Percentiles rank a stretch among this genome's conserved stretches.
Conservation (phyloP, 2,113 vertebrate species). For the Elephas maximus region DNA sequence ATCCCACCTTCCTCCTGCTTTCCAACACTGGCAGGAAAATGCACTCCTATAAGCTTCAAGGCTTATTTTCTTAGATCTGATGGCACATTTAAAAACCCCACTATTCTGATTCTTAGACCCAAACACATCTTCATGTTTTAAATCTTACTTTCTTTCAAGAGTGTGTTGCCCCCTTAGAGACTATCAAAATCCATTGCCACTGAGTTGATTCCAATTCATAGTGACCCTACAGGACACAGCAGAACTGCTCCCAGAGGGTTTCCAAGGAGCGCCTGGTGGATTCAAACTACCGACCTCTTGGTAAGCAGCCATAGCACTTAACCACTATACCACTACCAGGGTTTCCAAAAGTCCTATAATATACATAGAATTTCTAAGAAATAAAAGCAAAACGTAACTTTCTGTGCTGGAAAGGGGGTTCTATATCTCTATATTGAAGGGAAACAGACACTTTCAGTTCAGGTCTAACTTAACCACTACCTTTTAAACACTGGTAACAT, state of each 20-base stretch:
- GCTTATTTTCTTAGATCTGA: not conserved
- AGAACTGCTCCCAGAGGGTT: no score
- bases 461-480: not conserved
- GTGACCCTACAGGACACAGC: no score
- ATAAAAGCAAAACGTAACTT: no score
- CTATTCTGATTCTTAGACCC: not conserved
- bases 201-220: no score
- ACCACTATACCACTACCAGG: no score
- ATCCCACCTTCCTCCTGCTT: not conserved
- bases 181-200: no score
- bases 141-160: not conserved
- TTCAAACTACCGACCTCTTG: no score
- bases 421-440: no score
- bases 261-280: no score
- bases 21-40: not conserved
- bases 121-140: not conserved
- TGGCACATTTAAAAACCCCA: not conserved
- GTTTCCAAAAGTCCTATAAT: not conserved
- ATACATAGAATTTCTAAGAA: not conserved
- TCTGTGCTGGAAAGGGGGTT: no score
- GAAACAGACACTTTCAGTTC: not conserved
- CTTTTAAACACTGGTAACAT: not conserved
- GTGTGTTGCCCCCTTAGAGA: not conserved
- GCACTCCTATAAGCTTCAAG: not conserved
- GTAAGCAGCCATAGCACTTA: no score